Conservation (phyloP, 2,888 invertebrate genomes). For the Aleiodes alternator region DNA sequence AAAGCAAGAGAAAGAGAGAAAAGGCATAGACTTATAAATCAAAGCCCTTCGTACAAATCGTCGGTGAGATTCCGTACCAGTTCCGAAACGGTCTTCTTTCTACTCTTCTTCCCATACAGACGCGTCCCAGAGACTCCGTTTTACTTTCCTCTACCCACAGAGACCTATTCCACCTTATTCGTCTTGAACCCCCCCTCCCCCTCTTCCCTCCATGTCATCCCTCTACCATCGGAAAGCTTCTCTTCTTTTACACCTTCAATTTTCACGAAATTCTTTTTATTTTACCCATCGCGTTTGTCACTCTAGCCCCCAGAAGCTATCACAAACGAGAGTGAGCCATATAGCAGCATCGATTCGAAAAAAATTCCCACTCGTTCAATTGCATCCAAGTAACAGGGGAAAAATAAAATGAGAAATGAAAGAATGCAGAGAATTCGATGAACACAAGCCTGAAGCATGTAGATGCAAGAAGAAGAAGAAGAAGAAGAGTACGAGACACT, state of each 20-base stretch:
- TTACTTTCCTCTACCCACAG: constrained; percentile 25
- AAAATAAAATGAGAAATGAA: constrained; percentile 11
- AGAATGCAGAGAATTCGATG: constrained; percentile 3
- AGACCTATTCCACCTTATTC: constrained; percentile 37
- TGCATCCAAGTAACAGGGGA: not conserved
- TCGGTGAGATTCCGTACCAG: constrained; percentile 60
- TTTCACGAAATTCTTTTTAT: constrained; percentile 40
- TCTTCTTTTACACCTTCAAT: constrained; percentile 35
- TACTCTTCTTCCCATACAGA: constrained; percentile 45
- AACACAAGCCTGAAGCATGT: constrained; percentile 22
- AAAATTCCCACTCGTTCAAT: constrained; percentile 6
- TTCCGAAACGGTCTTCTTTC: constrained; percentile 59
- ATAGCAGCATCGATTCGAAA: constrained; percentile 25
- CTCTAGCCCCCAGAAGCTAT: constrained; percentile 25
- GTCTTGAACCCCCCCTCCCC: not conserved
- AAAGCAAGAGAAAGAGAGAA: constrained; percentile 41
- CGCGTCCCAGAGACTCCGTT: constrained; percentile 39
- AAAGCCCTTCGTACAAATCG: constrained; percentile 67
- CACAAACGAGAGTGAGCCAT: constrained; percentile 27
- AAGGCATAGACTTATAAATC: constrained; percentile 69
- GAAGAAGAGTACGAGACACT: constrained; percentile 4
- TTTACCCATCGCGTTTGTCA: constrained; percentile 17
- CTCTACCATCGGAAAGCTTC: constrained; percentile 21
- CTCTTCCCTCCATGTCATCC: constrained; percentile 7
- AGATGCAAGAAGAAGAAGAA: not conserved